phyloP scores from a whole-genome alignment of 1,140 invertebrate species.

The Antheraea mylitta region DNA sequence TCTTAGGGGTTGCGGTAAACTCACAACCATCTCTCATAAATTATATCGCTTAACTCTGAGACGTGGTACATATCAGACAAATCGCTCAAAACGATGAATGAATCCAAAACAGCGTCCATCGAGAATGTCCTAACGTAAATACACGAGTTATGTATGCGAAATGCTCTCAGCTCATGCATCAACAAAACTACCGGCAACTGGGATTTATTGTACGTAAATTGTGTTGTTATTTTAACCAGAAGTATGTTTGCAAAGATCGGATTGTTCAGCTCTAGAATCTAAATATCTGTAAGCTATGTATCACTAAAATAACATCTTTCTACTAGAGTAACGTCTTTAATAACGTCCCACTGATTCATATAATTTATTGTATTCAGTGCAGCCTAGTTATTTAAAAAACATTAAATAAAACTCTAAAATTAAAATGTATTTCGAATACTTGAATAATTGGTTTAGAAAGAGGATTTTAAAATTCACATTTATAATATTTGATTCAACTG shows the following conservation, averaged over 20 bases:
- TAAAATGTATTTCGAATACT: no score
- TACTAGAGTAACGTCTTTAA: no score
- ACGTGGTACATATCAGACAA: not conserved
- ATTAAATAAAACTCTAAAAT: no score
- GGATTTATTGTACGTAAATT: not conserved
- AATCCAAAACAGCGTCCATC: not conserved
- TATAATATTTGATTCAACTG: no score
- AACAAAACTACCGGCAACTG: not conserved
- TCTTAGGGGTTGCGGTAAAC: not conserved
- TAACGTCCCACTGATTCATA: no score
- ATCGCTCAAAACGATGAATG: not conserved
- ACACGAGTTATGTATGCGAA: not conserved
- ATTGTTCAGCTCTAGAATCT: not conserved
- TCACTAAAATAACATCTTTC: not conserved
- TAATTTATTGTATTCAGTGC: no score
- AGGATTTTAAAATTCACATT: no score
- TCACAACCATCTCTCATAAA: not conserved
- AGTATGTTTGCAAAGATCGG: conserved; percentile 1
- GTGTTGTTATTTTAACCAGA: conserved; percentile 2
- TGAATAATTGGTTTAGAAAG: no score
- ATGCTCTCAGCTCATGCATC: not conserved
- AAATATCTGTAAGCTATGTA: not conserved
- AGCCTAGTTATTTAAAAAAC: no score
- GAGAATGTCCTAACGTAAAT: not conserved
- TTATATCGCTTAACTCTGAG: not conserved